These are phyloP conservation scores for Drosophila aff. DNA, from an alignment of 1,140 invertebrate species.

Conservation along the genomic window DNA sequence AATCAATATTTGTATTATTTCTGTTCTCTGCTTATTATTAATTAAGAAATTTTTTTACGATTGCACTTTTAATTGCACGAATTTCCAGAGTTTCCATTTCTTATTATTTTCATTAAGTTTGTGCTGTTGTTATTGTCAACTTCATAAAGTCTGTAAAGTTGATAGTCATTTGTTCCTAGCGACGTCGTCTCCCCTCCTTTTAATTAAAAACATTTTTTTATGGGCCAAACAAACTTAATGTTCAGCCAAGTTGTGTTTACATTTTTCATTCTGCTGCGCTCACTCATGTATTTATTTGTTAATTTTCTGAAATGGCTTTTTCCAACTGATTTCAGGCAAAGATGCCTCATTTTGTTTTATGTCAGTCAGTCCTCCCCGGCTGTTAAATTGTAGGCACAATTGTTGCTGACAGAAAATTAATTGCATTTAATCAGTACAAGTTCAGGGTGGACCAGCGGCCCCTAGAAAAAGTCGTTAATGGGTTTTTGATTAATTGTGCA, in stretches of 20 bases:
- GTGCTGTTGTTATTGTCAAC: not conserved
- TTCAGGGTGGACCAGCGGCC: conserved; percentile 24
- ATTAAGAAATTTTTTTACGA: not conserved
- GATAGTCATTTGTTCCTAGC: conserved; percentile 17
- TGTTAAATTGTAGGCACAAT: conserved; percentile 60
- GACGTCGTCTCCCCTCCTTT: conserved; percentile 16
- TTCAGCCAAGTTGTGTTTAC: conserved; percentile 33
- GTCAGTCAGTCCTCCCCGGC: conserved; percentile 5
- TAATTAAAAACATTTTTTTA: conserved; percentile 48
- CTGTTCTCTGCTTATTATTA: not conserved
- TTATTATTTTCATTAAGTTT: conserved; percentile 7
- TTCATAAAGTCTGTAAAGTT: conserved; percentile 27
- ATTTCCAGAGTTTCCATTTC: not conserved
- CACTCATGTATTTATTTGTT: conserved; percentile 53
- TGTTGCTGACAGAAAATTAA: conserved; percentile 73
- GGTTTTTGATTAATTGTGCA: conserved; percentile 62
- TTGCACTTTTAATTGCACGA: conserved; percentile 8
- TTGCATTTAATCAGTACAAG: conserved; percentile 68
- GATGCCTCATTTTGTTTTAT: conserved; percentile 49
- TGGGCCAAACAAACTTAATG: conserved; percentile 38
- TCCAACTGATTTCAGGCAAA: conserved; percentile 47
- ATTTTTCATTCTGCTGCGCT: conserved; percentile 29
- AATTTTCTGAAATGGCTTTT: conserved; percentile 47
- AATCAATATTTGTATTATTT: not conserved
- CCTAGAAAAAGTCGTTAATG: conserved; percentile 56